Evolutionary conservation across 2,888 invertebrate species (phyloP).

Genomic region (Matsumyia berberina): DNA sequence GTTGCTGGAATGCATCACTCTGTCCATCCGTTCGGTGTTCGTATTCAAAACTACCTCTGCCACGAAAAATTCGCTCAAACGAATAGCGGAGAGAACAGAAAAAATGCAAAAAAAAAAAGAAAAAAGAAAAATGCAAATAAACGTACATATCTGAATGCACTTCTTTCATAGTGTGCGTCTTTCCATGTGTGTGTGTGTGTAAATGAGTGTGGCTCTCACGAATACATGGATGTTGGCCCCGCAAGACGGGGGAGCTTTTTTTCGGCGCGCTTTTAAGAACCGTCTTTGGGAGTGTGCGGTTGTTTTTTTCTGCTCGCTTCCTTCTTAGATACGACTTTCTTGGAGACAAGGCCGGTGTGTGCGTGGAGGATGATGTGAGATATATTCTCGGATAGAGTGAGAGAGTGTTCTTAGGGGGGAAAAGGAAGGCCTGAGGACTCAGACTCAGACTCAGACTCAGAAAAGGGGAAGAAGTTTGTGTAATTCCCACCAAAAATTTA

Average conservation of each 20-base stretch:
- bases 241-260: conserved; percentile 63
- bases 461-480: conserved; percentile 58
- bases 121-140: conserved; percentile 11
- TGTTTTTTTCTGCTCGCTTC: conserved; percentile 24
- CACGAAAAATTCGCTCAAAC: conserved; percentile 31
- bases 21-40: conserved; percentile 39
- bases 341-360: conserved; percentile 33
- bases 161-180: neutral
- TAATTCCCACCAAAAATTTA: conserved; percentile 47
- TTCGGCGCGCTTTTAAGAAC: conserved; percentile 63
- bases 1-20: conserved; percentile 52
- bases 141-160: conserved; percentile 58
- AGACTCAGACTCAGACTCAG: neutral
- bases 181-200: conserved; percentile 10
- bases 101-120: conserved; percentile 25
- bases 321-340: conserved; percentile 50
- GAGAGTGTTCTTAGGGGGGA: conserved; percentile 24
- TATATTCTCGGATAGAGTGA: conserved; percentile 70
- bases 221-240: conserved; percentile 1
- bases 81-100: conserved; percentile 18
- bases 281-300: conserved; percentile 35
- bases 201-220: conserved; percentile 15
- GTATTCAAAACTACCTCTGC: conserved; percentile 54
- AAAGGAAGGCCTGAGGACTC: conserved; percentile 30
- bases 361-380: conserved; percentile 39